phyloP scores from a whole-genome alignment of 2,113 vertebrate genomes.

The Zosterops japonicus region DNA sequence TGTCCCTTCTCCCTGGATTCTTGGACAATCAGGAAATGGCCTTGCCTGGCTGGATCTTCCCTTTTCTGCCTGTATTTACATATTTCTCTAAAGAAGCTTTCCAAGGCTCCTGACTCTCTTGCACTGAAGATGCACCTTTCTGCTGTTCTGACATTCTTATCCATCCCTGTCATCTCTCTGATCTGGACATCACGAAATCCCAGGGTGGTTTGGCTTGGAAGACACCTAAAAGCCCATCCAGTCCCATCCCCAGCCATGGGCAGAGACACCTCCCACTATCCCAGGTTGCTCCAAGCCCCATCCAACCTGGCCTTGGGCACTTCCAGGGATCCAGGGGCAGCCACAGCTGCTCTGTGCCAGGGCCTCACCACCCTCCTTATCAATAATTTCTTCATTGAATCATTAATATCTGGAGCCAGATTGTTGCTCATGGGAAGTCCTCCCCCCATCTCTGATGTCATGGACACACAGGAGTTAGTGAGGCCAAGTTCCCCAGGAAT shows the following conservation, averaged over 20 bases:
- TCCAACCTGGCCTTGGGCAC: neutral
- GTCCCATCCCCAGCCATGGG: fast-evolving
- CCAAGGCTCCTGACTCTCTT: neutral
- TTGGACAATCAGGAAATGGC: neutral
- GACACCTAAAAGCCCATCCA: fast-evolving
- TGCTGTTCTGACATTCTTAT: neutral
- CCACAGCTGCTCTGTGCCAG: no score
- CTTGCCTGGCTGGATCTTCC: neutral
- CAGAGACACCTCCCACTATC: fast-evolving
- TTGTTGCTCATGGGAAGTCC: neutral
- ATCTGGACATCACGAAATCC: neutral
- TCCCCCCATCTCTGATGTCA: neutral
- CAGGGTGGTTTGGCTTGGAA: neutral
- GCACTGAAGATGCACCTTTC: fast-evolving
- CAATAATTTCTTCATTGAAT: neutral
- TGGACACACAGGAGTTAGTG: neutral
- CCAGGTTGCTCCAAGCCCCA: fast-evolving
- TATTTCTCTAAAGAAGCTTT: neutral
- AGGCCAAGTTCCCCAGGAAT: neutral
- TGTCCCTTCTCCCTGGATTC: neutral
- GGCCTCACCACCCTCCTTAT: fast-evolving
- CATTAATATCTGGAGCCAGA: neutral
- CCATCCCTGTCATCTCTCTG: neutral
- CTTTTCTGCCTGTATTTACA: neutral
- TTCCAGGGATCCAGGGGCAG: neutral